Evolutionary conservation across 1,140 invertebrate species (phyloP).

Genomic region (Pseudomyrmex flavicornis): DNA sequence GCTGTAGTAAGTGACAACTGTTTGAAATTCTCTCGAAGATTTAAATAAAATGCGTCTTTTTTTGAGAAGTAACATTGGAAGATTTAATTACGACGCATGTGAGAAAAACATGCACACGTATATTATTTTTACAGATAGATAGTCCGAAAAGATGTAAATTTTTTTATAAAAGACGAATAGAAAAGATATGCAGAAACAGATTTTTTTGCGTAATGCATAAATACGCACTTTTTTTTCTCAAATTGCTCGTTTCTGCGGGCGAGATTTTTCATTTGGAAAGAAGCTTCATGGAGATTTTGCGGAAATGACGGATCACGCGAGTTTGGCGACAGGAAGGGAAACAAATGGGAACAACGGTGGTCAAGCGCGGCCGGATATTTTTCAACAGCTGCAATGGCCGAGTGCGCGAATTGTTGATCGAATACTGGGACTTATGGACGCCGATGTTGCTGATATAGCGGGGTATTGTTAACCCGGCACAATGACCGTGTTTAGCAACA

Average conservation of each 20-base stretch:
- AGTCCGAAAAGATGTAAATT: no score
- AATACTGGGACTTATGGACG: constrained; percentile 66
- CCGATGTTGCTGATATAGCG: constrained; percentile 76
- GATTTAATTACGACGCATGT: no score
- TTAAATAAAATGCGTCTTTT: no score
- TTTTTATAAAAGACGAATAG: not conserved
- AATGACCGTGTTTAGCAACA: constrained; percentile 80
- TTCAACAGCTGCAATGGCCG: constrained; percentile 70
- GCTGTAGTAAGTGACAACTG: no score
- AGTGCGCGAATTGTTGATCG: constrained; percentile 73
- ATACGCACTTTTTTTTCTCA: no score
- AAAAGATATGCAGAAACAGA: not conserved
- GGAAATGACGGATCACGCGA: constrained; percentile 28
- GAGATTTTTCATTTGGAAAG: not conserved
- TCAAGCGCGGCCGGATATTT: constrained; percentile 75
- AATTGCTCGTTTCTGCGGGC: not conserved
- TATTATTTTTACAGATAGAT: no score
- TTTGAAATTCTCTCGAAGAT: no score
- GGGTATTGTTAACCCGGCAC: constrained; percentile 79
- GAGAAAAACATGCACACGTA: no score
- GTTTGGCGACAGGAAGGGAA: constrained; percentile 54
- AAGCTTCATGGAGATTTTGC: not conserved
- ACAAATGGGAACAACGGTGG: constrained; percentile 47
- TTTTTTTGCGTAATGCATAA: no score
- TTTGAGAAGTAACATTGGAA: no score